Percentiles rank a stretch among this genome's conserved stretches.
Conservation (phyloP, 2,888 invertebrate genomes). For the Kuschelorhynchus macadamiae region DNA sequence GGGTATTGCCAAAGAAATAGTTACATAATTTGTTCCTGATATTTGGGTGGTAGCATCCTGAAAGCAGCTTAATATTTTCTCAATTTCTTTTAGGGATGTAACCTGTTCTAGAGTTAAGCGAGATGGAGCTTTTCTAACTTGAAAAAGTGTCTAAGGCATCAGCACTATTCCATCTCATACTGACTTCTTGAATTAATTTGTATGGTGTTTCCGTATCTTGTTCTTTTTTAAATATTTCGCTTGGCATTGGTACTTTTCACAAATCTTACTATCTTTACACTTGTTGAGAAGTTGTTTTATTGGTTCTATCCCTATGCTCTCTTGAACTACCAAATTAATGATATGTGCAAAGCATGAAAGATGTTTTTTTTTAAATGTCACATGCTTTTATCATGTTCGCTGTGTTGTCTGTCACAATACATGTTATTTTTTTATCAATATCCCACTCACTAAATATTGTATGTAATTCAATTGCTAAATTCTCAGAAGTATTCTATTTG, state of each 20-base stretch:
- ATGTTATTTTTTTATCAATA: slow-evolving; percentile 38
- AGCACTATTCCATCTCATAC: slow-evolving; percentile 46
- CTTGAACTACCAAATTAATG: slow-evolving; percentile 46
- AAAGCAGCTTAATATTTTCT: slow-evolving; percentile 25
- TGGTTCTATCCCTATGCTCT: slow-evolving; percentile 2
- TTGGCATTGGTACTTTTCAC: slow-evolving; percentile 37
- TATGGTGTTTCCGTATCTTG: slow-evolving; percentile 26
- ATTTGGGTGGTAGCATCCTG: slow-evolving; percentile 4
- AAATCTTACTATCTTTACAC: slow-evolving; percentile 39
- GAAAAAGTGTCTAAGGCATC: slow-evolving; percentile 41
- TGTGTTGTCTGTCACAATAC: slow-evolving; percentile 49
- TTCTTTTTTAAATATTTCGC: slow-evolving; percentile 39
- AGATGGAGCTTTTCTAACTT: slow-evolving; percentile 42
- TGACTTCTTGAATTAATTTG: slow-evolving; percentile 41
- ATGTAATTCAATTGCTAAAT: slow-evolving; percentile 38
- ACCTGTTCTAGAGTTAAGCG: slow-evolving; percentile 32
- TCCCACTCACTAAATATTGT: slow-evolving; percentile 40
- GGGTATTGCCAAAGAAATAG: slow-evolving; percentile 37
- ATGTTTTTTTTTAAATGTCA: slow-evolving; percentile 36
- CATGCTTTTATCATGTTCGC: slow-evolving; percentile 46
- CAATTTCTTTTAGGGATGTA: slow-evolving; percentile 29
- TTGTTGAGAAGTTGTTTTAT: slow-evolving; percentile 21
- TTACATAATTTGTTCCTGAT: slow-evolving; percentile 43
- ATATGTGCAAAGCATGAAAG: slow-evolving; percentile 48
- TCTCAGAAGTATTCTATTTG: slow-evolving; percentile 42